Evolutionary conservation across 2,113 vertebrate species (phyloP).

Genomic region (Labrus mixtus): DNA sequence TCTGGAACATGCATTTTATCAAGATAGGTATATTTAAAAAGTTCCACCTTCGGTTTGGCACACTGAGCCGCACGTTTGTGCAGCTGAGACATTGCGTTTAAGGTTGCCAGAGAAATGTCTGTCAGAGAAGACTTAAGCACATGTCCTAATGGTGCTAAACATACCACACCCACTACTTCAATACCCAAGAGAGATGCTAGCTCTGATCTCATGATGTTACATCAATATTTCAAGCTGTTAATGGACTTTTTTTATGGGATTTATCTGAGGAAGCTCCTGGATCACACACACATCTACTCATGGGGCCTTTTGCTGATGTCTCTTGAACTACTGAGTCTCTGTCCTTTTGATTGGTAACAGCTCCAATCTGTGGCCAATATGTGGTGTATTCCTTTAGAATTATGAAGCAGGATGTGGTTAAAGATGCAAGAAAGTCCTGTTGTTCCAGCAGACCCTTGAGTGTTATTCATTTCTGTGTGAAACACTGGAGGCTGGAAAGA

Average conservation of each 20-base stretch:
- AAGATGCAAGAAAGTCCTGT: background rate
- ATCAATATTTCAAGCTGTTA: slow-evolving; percentile 32
- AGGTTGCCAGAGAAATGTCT: background rate
- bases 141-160: slow-evolving; percentile 10
- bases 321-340: background rate
- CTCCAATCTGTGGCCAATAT: background rate
- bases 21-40: no score
- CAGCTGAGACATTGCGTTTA: background rate
- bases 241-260: slow-evolving; percentile 11
- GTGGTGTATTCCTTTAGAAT: background rate
- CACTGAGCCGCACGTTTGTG: no score
- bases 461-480: background rate
- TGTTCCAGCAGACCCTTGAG: background rate
- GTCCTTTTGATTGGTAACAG: background rate
- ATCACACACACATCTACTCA: slow-evolving; percentile 4
- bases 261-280: background rate
- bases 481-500: background rate
- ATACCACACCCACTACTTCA: background rate
- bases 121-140: background rate
- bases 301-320: background rate
- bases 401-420: background rate
- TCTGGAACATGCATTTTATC: no score
- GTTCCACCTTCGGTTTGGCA: no score
- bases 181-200: background rate
- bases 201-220: background rate